phyloP scores from a whole-genome alignment of 37 sponge, comb jelly and placozoan species.

The Hormiphora californensis region DNA sequence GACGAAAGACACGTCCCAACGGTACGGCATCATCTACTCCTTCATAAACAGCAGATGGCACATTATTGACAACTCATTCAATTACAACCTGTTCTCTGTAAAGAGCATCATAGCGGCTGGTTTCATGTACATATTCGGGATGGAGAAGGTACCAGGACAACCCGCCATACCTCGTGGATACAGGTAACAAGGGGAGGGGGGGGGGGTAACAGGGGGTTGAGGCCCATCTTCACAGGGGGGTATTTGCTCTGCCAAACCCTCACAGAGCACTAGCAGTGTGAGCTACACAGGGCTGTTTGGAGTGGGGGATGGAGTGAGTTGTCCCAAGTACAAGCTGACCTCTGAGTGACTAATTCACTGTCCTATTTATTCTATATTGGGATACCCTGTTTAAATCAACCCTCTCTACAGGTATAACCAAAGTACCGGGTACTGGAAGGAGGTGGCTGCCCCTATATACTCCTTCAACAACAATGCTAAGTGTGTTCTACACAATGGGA shows the following conservation, averaged over 20 bases:
- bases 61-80: constrained; percentile 3
- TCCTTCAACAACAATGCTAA: not conserved
- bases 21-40: constrained; percentile 17
- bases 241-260: too few relatives aligned
- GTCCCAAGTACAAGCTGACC: too few relatives aligned
- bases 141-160: constrained; percentile 16
- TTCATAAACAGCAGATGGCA: not conserved
- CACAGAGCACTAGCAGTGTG: too few relatives aligned
- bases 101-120: not conserved
- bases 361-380: too few relatives aligned
- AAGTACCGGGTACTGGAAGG: constrained; percentile 11
- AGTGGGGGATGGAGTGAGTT: too few relatives aligned
- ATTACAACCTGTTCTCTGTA: constrained; percentile 19
- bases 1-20: not conserved
- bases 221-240: too few relatives aligned
- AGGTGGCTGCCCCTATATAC: not conserved
- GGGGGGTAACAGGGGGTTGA: not conserved
- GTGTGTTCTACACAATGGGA: not conserved
- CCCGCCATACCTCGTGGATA: not conserved
- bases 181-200: constrained; percentile 44
- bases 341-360: too few relatives aligned
- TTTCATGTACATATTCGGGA: constrained; percentile 28
- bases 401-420: too few relatives aligned
- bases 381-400: too few relatives aligned
- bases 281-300: too few relatives aligned